A percentile compares a stretch with the other conserved stretches of the same genome.
Evolutionary conservation across 2,797 vertebrate genomes (phyloP).

Genomic region (Danio tinwini): DNA sequence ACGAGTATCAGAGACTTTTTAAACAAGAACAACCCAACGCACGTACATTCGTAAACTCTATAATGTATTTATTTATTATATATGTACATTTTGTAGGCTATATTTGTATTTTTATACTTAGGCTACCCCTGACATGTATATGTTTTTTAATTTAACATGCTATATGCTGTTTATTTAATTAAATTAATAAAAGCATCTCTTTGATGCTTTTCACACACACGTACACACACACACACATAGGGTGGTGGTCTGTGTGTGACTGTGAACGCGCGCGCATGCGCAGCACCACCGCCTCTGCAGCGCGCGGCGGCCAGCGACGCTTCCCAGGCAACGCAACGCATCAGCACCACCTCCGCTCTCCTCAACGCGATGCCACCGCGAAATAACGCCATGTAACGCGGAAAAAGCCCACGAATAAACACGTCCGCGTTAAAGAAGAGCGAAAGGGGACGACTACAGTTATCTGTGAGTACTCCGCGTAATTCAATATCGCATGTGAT

Average conservation of each 20-base stretch:
- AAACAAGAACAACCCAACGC: no score
- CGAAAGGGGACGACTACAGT: neutral
- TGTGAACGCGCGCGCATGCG: conserved; percentile 58
- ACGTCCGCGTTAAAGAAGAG: neutral
- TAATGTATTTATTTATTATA: no score
- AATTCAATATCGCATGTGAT: neutral
- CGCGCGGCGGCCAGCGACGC: conserved; percentile 46
- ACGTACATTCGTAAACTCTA: no score
- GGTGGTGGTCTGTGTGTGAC: conserved; percentile 50
- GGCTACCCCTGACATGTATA: no score
- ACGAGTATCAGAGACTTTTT: no score
- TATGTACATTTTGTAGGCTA: no score
- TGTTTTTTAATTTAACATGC: no score
- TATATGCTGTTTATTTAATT: no score
- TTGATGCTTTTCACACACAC: neutral
- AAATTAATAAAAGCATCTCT: no score
- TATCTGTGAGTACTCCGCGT: conserved; percentile 26
- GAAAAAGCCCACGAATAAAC: neutral
- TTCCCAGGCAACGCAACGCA: conserved; percentile 58
- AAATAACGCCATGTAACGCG: conserved; percentile 17
- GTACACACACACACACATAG: neutral
- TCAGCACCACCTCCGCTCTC: conserved; percentile 50
- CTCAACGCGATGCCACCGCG: conserved; percentile 41
- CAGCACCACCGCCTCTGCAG: conserved; percentile 59
- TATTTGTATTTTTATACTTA: no score